Conservation (phyloP, 2,113 vertebrate species). For the Vireo altiloquus region DNA sequence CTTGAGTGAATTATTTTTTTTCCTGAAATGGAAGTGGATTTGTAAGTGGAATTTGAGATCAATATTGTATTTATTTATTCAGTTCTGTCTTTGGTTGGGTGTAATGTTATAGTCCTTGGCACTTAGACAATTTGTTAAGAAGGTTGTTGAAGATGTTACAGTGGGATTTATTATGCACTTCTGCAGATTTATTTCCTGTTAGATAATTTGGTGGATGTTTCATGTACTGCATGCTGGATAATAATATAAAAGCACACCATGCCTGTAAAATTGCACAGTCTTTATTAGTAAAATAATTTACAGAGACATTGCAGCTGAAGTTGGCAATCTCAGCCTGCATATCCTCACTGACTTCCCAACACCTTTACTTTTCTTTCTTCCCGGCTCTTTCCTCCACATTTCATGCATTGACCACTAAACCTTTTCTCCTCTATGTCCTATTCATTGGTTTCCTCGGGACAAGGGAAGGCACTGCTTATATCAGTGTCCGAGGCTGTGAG, state of each 20-base stretch:
- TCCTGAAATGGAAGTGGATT: background rate
- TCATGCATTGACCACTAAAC: background rate
- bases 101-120: background rate
- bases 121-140: background rate
- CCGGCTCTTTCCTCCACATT: background rate
- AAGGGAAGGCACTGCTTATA: background rate
- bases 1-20: background rate
- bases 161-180: constrained; percentile 29
- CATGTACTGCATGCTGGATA: background rate
- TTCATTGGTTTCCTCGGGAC: background rate
- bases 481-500: background rate
- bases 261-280: background rate
- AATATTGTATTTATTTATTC: constrained; percentile 27
- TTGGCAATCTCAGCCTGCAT: background rate
- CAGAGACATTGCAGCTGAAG: background rate
- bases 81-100: background rate
- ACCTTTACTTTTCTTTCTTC: background rate
- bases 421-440: background rate
- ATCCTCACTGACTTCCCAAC: background rate
- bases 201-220: constrained; percentile 25
- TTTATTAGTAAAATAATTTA: constrained; percentile 25
- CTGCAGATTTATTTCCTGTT: constrained; percentile 33
- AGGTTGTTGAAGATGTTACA: background rate
- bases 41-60: background rate
- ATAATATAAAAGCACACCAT: background rate